A percentile compares a stretch with the other conserved stretches of the same genome.
phyloP scores from a whole-genome alignment of 2,888 invertebrate genomes.

The Eueremaeus valkanovi region DNA sequence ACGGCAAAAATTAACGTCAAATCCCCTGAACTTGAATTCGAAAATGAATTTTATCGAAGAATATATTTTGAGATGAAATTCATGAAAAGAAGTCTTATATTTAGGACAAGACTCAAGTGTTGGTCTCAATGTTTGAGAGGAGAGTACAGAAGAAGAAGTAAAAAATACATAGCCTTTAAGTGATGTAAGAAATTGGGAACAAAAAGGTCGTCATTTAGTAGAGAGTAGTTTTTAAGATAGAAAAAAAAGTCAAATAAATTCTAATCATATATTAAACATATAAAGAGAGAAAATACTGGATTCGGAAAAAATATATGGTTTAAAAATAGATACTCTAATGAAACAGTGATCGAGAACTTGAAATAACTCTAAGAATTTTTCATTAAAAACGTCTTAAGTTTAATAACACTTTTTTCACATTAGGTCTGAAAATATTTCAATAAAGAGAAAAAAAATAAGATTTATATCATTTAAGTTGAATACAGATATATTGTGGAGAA shows the following conservation, averaged over 20 bases:
- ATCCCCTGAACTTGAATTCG: slow-evolving; percentile 22
- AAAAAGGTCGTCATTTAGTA: slow-evolving; percentile 25
- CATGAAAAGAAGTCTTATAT: slow-evolving; percentile 15
- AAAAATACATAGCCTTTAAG: slow-evolving; percentile 28
- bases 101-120: slow-evolving; percentile 21
- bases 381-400: background rate
- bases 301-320: slow-evolving; percentile 21
- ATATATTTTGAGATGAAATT: background rate
- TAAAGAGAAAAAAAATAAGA: too few species aligned
- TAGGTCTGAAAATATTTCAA: too few species aligned
- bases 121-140: slow-evolving; percentile 31
- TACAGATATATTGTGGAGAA: too few species aligned
- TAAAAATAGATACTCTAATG: slow-evolving; percentile 11
- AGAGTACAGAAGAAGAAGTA: too few species aligned
- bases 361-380: background rate
- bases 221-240: slow-evolving; percentile 22
- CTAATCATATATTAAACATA: slow-evolving; percentile 18
- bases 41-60: slow-evolving; percentile 23
- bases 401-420: slow-evolving; percentile 29
- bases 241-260: slow-evolving; percentile 27
- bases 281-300: slow-evolving; percentile 11
- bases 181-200: slow-evolving; percentile 34
- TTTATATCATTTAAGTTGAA: too few species aligned
- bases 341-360: slow-evolving; percentile 30
- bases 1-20: slow-evolving; percentile 4